phyloP scores from a whole-genome alignment of 1,140 invertebrate species.

The Drosophila navojoa region DNA sequence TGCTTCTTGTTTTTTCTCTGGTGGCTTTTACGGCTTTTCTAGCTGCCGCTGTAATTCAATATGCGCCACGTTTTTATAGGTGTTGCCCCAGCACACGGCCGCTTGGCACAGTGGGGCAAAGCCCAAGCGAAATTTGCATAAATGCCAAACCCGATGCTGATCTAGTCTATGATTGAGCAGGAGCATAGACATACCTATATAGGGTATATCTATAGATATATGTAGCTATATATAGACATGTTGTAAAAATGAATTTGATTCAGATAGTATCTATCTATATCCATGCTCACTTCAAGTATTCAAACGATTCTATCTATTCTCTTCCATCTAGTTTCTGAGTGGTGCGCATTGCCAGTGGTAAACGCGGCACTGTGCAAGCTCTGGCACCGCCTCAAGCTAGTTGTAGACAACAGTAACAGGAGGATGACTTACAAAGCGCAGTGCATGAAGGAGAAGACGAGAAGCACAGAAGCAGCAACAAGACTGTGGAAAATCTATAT shows the following conservation, averaged over 20 bases:
- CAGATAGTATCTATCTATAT: no score
- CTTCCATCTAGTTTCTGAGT: background rate
- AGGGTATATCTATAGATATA: no score
- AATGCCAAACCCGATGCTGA: no score
- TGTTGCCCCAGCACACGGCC: constrained; percentile 4
- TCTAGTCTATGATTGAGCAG: background rate
- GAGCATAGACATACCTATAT: no score
- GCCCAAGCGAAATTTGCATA: no score
- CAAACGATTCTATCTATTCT: no score
- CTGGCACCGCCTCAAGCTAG: constrained; percentile 30
- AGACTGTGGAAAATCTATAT: constrained; percentile 62
- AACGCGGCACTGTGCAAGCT: constrained; percentile 32
- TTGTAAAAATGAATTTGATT: no score
- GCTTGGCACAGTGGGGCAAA: constrained; percentile 27
- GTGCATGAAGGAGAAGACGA: background rate
- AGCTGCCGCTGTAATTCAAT: constrained; percentile 46
- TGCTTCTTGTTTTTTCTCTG: constrained; percentile 12
- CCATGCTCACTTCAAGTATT: no score
- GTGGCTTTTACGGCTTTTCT: constrained; percentile 40
- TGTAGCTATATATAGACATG: no score
- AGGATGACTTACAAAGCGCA: constrained; percentile 50
- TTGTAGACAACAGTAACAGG: constrained; percentile 41
- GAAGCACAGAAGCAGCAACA: constrained; percentile 13
- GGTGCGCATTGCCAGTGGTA: no score
- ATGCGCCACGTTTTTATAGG: constrained; percentile 27